These are phyloP conservation scores for Colostygia pectinataria DNA, from an alignment of 2,888 invertebrate species.

Conservation along the genomic window DNA sequence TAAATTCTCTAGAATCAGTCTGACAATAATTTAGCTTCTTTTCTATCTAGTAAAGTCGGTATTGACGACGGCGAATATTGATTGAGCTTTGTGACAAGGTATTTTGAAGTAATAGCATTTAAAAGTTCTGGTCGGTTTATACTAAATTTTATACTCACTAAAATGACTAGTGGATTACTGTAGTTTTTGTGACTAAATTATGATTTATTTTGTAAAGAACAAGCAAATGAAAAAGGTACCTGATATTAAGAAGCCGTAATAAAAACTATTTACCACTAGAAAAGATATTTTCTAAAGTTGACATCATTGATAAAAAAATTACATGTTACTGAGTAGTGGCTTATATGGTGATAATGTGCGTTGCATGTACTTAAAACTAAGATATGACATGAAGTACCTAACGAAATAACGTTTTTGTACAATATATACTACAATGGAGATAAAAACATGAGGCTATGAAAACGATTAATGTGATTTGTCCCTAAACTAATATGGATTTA, in stretches of 20 bases:
- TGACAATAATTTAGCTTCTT: too few relatives aligned
- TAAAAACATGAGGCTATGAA: conserved; percentile 50
- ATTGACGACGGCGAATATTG: too few relatives aligned
- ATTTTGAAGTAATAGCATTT: too few relatives aligned
- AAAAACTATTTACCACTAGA: not conserved
- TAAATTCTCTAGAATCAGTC: too few relatives aligned
- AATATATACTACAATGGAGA: conserved; percentile 47
- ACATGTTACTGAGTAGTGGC: not conserved
- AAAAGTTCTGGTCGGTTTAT: not conserved
- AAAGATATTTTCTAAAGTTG: not conserved
- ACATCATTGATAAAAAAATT: not conserved
- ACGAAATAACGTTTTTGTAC: conserved; percentile 52
- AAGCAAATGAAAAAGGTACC: not conserved
- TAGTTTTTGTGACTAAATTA: conserved; percentile 2
- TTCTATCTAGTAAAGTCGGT: too few relatives aligned
- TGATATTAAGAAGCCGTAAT: not conserved
- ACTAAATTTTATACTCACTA: not conserved
- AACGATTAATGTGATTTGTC: conserved; percentile 31
- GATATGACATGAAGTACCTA: conserved; percentile 47
- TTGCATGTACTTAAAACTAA: conserved; percentile 45
- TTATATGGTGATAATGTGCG: conserved; percentile 10
- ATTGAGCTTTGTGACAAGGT: too few relatives aligned
- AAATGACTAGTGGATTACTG: conserved; percentile 15
- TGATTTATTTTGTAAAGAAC: not conserved
- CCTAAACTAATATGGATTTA: conserved; percentile 6